Conservation (phyloP, 2,797 vertebrate genomes). For the Erethizon dorsatum region DNA sequence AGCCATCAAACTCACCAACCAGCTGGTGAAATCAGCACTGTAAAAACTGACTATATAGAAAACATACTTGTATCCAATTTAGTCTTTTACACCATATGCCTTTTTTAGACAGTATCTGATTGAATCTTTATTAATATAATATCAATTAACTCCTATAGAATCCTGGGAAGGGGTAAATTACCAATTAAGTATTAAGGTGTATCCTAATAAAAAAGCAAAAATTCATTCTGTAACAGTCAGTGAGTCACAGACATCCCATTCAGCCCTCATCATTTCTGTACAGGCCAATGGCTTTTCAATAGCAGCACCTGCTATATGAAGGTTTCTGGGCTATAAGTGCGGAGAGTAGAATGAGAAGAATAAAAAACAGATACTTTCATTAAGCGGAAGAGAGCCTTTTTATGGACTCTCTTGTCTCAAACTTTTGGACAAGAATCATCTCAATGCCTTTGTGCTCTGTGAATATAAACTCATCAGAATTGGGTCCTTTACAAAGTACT, state of each 20-base stretch:
- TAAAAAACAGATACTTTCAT: neutral
- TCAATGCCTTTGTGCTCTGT: neutral
- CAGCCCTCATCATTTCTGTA: neutral
- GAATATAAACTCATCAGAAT: conserved; percentile 48
- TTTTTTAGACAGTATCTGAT: conserved; percentile 64
- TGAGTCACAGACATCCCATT: neutral
- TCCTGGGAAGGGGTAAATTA: conserved; percentile 1
- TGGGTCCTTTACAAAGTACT: conserved; percentile 14
- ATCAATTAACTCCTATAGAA: neutral
- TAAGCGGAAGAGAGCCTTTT: conserved; percentile 31
- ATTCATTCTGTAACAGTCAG: neutral
- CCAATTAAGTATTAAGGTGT: conserved; percentile 23
- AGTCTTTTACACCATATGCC: conserved; percentile 70
- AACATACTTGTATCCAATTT: conserved; percentile 72
- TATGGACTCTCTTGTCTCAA: conserved; percentile 3
- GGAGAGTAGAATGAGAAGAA: neutral
- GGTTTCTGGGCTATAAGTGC: neutral
- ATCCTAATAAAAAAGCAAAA: conserved; percentile 45
- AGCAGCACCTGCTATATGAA: neutral
- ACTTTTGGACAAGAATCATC: neutral
- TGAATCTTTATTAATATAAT: conserved; percentile 63
- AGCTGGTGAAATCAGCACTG: conserved; percentile 74
- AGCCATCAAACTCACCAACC: conserved; percentile 67
- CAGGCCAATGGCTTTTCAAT: conserved; percentile 19
- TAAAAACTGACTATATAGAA: conserved; percentile 74